Evolutionary conservation across 2,888 invertebrate genomes (phyloP).

Genomic region (Tinea trinotella): DNA sequence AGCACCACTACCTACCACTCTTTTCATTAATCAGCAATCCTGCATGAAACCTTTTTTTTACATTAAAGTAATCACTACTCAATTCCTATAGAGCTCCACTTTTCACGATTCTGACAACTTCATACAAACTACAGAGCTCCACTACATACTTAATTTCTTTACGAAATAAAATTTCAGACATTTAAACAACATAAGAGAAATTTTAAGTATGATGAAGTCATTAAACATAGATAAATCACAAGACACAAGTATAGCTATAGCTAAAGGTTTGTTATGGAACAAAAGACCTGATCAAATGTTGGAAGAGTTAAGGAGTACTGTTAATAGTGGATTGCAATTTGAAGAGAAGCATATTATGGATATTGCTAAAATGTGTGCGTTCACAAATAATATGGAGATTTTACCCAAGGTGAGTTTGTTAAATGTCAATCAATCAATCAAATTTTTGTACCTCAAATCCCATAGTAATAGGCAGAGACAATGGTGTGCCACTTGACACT

Average conservation of each 20-base stretch:
- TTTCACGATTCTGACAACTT: too few species aligned
- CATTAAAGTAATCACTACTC: too few species aligned
- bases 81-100: too few species aligned
- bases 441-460: too few species aligned
- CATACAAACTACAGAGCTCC: too few species aligned
- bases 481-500: too few species aligned
- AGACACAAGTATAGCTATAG: constrained; percentile 63
- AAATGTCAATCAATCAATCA: too few species aligned
- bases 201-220: constrained; percentile 72
- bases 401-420: constrained; percentile 42
- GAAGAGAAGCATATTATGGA: constrained; percentile 59
- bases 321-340: constrained; percentile 39
- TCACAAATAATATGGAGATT: constrained; percentile 19
- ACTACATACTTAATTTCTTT: too few species aligned
- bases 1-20: too few species aligned
- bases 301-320: constrained; percentile 43
- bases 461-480: too few species aligned
- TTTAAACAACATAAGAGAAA: constrained; percentile 51
- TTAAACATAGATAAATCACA: constrained; percentile 58
- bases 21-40: too few species aligned
- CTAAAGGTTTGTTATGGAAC: constrained; percentile 64
- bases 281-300: constrained; percentile 41
- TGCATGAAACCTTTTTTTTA: too few species aligned
- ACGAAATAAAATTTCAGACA: constrained; percentile 38
- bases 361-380: constrained; percentile 53